These are phyloP conservation scores for Lasius platythorax DNA, from an alignment of 2,888 invertebrate species.

Conservation along the genomic window DNA sequence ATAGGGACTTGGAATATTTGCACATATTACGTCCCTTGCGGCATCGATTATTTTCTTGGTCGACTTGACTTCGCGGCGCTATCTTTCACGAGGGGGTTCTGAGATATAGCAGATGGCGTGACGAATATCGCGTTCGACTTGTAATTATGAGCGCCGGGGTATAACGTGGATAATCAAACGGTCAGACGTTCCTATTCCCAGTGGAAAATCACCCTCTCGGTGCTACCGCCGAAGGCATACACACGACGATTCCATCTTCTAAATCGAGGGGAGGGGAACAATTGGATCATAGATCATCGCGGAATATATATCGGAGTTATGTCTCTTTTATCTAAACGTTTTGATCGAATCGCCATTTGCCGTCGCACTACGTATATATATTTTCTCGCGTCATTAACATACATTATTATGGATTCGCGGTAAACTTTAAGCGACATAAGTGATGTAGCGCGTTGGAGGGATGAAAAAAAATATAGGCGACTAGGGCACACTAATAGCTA, in stretches of 20 bases:
- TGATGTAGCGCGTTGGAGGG: neutral
- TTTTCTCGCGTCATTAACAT: neutral
- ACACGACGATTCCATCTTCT: slow-evolving; percentile 40
- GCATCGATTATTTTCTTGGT: slow-evolving; percentile 33
- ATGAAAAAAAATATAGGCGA: neutral
- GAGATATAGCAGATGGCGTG: slow-evolving; percentile 76
- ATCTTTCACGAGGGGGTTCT: slow-evolving; percentile 30
- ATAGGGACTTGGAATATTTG: neutral
- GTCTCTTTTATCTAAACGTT: slow-evolving; percentile 57
- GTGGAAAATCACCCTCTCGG: slow-evolving; percentile 61
- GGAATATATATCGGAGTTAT: slow-evolving; percentile 62
- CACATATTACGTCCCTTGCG: neutral
- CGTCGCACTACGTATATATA: slow-evolving; percentile 45
- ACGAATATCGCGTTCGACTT: slow-evolving; percentile 76
- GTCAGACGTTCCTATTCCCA: slow-evolving; percentile 74
- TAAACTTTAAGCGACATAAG: neutral
- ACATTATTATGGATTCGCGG: neutral
- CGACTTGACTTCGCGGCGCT: slow-evolving; percentile 37
- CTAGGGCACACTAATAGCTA: neutral
- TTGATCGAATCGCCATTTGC: slow-evolving; percentile 47
- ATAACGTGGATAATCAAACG: slow-evolving; percentile 72
- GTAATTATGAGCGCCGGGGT: slow-evolving; percentile 73
- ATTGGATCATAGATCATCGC: slow-evolving; percentile 55
- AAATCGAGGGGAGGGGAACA: slow-evolving; percentile 59
- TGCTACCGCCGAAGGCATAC: slow-evolving; percentile 54